A percentile compares a stretch with the other conserved stretches of the same genome.
Conservation (phyloP, 1,140 invertebrate genomes). For the Leptopilina clavipes region DNA sequence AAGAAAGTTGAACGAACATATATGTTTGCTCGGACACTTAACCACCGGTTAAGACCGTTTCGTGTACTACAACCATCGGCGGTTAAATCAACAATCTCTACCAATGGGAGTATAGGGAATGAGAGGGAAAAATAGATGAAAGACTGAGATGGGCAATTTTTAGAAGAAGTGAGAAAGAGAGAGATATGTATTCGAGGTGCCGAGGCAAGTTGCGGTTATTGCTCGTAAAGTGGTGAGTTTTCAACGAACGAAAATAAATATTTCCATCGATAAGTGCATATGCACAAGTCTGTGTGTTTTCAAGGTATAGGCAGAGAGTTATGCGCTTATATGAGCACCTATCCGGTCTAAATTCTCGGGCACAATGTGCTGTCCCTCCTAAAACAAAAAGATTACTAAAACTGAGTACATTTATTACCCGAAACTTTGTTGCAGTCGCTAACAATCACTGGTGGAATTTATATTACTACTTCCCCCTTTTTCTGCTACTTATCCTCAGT, state of each 20-base stretch:
- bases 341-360: constrained; percentile 2
- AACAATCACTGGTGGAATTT: neutral
- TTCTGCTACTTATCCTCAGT: too few species aligned
- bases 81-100: constrained; percentile 64
- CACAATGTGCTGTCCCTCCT: neutral
- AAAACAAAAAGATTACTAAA: neutral
- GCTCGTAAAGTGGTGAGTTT: constrained; percentile 58
- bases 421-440: neutral
- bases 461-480: neutral
- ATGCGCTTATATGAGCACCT: too few species aligned
- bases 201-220: constrained; percentile 56
- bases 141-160: constrained; percentile 1
- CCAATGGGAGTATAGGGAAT: constrained; percentile 51
- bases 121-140: constrained; percentile 41
- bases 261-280: constrained; percentile 44
- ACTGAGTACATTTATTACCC: constrained; percentile 14
- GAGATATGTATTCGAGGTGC: constrained; percentile 49
- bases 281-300: constrained; percentile 37
- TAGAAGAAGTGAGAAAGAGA: neutral
- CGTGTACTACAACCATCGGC: constrained; percentile 58
- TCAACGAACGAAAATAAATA: constrained; percentile 58
- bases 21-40: constrained; percentile 54
- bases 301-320: constrained; percentile 14
- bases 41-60: constrained; percentile 57
- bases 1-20: constrained; percentile 51